Evolutionary conservation across 2,888 invertebrate genomes (phyloP).

Genomic region (Drosophila nigritarsus): DNA sequence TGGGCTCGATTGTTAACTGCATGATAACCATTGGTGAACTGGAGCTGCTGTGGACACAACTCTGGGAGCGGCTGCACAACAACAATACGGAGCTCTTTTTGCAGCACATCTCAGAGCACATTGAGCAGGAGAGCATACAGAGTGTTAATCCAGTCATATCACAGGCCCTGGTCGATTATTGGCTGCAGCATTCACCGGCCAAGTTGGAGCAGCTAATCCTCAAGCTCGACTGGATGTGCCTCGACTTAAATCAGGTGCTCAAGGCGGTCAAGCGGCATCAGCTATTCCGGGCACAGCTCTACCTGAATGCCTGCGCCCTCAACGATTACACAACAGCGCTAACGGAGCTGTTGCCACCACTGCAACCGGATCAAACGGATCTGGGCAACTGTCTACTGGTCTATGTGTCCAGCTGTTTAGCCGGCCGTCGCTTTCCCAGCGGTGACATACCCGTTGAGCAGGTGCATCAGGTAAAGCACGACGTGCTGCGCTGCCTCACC

Average conservation of each 20-base stretch:
- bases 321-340: constrained; percentile 91
- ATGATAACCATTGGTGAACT: constrained; percentile 83
- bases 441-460: constrained; percentile 89
- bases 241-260: constrained; percentile 90
- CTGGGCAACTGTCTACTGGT: constrained; percentile 94
- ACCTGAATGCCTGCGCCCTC: constrained; percentile 92
- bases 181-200: constrained; percentile 87
- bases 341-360: constrained; percentile 88
- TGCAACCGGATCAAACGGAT: constrained; percentile 85
- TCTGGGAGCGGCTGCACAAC: constrained; percentile 87
- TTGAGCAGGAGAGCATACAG: constrained; percentile 88
- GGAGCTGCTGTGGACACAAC: constrained; percentile 87
- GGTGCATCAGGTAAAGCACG: constrained; percentile 89
- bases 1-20: constrained; percentile 84
- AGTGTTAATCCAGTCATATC: constrained; percentile 89
- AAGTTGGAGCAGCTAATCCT: constrained; percentile 90
- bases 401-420: constrained; percentile 94
- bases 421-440: constrained; percentile 93
- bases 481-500: constrained; percentile 89
- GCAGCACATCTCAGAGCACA: constrained; percentile 89
- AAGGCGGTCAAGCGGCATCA: constrained; percentile 83
- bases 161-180: constrained; percentile 90
- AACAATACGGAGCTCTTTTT: constrained; percentile 87
- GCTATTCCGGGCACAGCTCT: constrained; percentile 86
- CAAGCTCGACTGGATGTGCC: constrained; percentile 89